Evolutionary conservation across 1,140 invertebrate species (phyloP).

Genomic region (Pachypeltis micranthus): DNA sequence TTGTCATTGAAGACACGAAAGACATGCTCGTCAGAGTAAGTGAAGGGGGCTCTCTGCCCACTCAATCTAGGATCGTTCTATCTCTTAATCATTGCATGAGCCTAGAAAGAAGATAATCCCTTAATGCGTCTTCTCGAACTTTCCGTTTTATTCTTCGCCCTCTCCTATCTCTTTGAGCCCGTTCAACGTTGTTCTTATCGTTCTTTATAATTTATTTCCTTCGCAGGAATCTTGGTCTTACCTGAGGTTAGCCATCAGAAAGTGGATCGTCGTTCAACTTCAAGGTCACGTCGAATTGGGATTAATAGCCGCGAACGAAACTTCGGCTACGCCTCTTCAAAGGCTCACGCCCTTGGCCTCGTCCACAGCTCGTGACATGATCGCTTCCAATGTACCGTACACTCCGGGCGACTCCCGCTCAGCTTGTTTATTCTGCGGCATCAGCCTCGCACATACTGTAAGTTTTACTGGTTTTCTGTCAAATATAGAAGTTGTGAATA

Average conservation of each 20-base stretch:
- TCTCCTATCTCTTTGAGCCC: neutral
- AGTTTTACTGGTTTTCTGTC: too few relatives aligned
- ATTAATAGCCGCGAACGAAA: slow-evolving; percentile 36
- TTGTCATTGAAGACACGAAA: slow-evolving; percentile 42
- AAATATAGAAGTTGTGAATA: too few relatives aligned
- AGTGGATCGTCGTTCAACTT: slow-evolving; percentile 42
- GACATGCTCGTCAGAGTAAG: slow-evolving; percentile 39
- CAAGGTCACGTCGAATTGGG: slow-evolving; percentile 39
- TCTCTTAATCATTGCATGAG: too few relatives aligned
- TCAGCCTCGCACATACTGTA: slow-evolving; percentile 39
- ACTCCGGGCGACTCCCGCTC: slow-evolving; percentile 36
- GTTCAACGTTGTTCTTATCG: neutral
- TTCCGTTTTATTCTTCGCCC: too few relatives aligned
- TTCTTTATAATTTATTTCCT: slow-evolving; percentile 1
- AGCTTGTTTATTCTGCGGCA: slow-evolving; percentile 39
- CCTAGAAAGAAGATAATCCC: too few relatives aligned
- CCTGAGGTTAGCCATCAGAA: slow-evolving; percentile 42
- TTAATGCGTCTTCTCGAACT: too few relatives aligned
- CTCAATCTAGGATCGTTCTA: too few relatives aligned
- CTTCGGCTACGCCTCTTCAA: slow-evolving; percentile 30
- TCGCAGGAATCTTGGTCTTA: slow-evolving; percentile 45
- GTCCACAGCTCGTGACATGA: slow-evolving; percentile 32
- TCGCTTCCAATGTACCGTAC: slow-evolving; percentile 41
- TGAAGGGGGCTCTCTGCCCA: too few relatives aligned
- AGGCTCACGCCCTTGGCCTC: slow-evolving; percentile 31